Base-by-base conservation (phyloP, 2,113 vertebrate species). In the Gnathonemus echidnorhynchus region DNA sequence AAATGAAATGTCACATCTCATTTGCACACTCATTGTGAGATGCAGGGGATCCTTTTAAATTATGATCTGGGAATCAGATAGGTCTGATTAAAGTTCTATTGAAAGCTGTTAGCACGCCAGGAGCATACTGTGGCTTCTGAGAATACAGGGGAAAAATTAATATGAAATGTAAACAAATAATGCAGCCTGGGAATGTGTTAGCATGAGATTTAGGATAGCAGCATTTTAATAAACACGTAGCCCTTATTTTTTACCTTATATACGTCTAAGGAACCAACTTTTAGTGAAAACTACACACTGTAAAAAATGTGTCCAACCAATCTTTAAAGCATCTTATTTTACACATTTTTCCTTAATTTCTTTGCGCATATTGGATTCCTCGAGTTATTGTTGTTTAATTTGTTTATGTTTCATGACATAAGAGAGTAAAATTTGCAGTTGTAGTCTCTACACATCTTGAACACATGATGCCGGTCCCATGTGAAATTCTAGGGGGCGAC, bases 1-100 rank as follows among this genome's bases (percentile, higher is more conserved):
- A 97, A 96, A 96, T 96, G 96, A 96, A 96, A 95, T 96, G 96
- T 97, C 96, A 96, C 96, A 95, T 95, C 95, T 96, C 95, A 95
- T 97, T 97, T 97, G 93, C 94, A 94, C 94, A 94, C 94, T 93
- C 92, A 93, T 94, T 95, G 89, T 89, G 95, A 95, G 94, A 96
- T 94, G 96, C 95, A 94, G 95, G 96, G 94, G 93, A 95, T 95
- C 91, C 94, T 92, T 95, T 95, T 94, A 95, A 95, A 96, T 95
- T 94, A 92, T 92, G 94, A 94, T 93, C 94, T 94, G 90, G 93
- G 92, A 92, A 94, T 93, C 90, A 89, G 93, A 94, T 93, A 92
- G 88, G 92, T 89, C 93, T 95, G 95, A 96, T 96, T 95, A 96
- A 95, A 94, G 94, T 90, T 83, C 92, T 92, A 92, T 94, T 93